Evolutionary conservation across 2,113 vertebrate species (phyloP).

Genomic region (Carassius carassius): DNA sequence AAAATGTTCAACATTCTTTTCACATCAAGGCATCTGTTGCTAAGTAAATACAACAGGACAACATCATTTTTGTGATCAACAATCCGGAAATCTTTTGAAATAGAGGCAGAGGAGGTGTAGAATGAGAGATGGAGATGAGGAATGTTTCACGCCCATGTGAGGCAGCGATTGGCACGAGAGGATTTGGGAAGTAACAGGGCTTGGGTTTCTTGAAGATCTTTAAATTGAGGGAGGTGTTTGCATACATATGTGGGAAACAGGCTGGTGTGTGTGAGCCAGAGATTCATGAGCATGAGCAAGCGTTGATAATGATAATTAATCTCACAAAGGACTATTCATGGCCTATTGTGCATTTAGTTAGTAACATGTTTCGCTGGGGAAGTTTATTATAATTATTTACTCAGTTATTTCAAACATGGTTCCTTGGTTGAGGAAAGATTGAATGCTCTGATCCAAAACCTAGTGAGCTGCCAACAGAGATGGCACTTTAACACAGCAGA

Average conservation of each 20-base stretch:
- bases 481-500: no score
- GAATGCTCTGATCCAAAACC: not conserved
- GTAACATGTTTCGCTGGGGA: slow-evolving; percentile 31
- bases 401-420: slow-evolving; percentile 31
- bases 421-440: not conserved
- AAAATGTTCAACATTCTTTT: not conserved
- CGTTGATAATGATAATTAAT: slow-evolving; percentile 67
- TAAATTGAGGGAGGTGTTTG: slow-evolving; percentile 38
- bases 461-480: not conserved
- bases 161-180: slow-evolving; percentile 42
- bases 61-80: not conserved
- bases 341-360: slow-evolving; percentile 52
- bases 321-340: slow-evolving; percentile 56
- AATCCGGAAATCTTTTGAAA: not conserved
- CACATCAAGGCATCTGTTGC: not conserved
- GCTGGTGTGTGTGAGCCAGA: slow-evolving; percentile 35
- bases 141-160: slow-evolving; percentile 37
- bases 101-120: not conserved
- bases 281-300: slow-evolving; percentile 62
- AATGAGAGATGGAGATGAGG: slow-evolving; percentile 41
- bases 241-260: slow-evolving; percentile 24
- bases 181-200: slow-evolving; percentile 13
- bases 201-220: not conserved
- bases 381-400: slow-evolving; percentile 13
- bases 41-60: not conserved